Percentiles rank a stretch among this genome's conserved stretches.
Conservation (phyloP, 2,797 vertebrate genomes). For the Dermochelys coriacea region DNA sequence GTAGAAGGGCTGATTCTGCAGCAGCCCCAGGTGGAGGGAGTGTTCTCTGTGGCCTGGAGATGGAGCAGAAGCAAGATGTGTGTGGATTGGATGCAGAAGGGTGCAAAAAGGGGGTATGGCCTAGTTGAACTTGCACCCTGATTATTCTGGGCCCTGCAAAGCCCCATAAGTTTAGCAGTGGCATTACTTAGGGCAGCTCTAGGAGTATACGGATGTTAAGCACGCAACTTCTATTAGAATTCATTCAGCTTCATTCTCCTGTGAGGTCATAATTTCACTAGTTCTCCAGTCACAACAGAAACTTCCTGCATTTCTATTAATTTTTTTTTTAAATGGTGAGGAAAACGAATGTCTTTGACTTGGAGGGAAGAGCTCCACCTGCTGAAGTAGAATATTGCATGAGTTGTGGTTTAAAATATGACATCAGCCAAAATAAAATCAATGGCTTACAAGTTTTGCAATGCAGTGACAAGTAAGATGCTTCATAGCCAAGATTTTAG, state of each 20-base stretch:
- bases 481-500: not conserved
- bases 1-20: not conserved
- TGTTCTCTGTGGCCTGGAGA: not conserved
- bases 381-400: not conserved
- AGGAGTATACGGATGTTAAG: not conserved
- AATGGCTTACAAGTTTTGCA: not conserved
- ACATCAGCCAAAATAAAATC: accelerated
- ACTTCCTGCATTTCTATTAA: not conserved
- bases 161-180: not conserved
- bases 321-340: not conserved
- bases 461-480: not conserved
- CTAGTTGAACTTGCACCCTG: not conserved
- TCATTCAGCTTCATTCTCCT: slow-evolving; percentile 9
- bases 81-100: not conserved
- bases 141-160: not conserved
- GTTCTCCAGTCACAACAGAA: not conserved
- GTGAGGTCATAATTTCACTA: not conserved
- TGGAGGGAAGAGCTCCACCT: not conserved
- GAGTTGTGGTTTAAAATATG: not conserved
- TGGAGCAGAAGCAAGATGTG: not conserved
- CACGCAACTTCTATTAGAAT: not conserved
- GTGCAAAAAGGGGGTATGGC: not conserved
- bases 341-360: not conserved
- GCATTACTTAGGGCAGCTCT: not conserved
- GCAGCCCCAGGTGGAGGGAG: not conserved